Conservation (phyloP, 1,140 invertebrate genomes). For the Eurosta solidaginis region DNA sequence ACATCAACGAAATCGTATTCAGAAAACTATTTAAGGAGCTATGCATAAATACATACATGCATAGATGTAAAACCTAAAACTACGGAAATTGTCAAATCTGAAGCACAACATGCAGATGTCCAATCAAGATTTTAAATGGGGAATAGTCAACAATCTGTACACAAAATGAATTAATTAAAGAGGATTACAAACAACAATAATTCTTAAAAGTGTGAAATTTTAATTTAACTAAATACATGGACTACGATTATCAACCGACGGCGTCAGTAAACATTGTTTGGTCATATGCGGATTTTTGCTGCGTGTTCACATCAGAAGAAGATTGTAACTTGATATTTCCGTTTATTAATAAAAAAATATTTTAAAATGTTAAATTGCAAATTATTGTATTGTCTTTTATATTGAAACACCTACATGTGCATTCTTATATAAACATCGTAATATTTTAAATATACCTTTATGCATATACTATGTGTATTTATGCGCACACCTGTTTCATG, state of each 20-base stretch:
- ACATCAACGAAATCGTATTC: not conserved
- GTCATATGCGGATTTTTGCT: not conserved
- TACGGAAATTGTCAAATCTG: not conserved
- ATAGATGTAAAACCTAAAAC: slow-evolving; percentile 13
- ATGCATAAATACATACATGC: slow-evolving; percentile 13
- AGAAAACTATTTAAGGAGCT: not conserved
- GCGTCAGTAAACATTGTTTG: not conserved
- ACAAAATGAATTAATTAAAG: too few species aligned
- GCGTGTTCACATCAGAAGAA: slow-evolving; percentile 32
- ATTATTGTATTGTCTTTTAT: slow-evolving; percentile 55
- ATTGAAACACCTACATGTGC: slow-evolving; percentile 36
- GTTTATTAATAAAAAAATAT: slow-evolving; percentile 60
- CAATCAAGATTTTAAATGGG: not conserved
- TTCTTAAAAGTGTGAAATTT: too few species aligned
- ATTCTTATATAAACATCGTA: slow-evolving; percentile 15
- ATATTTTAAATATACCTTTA: slow-evolving; percentile 29
- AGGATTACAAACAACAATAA: too few species aligned
- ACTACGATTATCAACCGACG: not conserved
- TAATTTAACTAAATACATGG: too few species aligned
- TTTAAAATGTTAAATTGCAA: slow-evolving; percentile 34
- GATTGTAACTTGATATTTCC: slow-evolving; percentile 60
- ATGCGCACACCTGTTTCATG: slow-evolving; percentile 33
- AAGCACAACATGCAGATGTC: not conserved
- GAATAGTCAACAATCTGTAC: not conserved
- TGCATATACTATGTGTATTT: too few species aligned